Conservation (phyloP, 2,797 vertebrate genomes). For the Pteropus rufus region DNA sequence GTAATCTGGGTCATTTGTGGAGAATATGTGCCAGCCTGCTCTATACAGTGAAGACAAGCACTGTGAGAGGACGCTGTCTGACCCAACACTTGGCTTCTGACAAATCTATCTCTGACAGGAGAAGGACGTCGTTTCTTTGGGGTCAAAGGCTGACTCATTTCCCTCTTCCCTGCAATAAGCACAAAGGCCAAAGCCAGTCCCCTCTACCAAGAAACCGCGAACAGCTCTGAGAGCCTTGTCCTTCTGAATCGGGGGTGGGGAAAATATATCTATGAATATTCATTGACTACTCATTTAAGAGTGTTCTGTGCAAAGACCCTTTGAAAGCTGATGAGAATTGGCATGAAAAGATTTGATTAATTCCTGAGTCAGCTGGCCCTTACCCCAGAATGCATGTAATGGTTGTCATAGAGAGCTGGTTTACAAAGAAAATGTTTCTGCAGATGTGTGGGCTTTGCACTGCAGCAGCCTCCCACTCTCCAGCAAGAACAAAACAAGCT, state of each 20-base stretch:
- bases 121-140: not conserved
- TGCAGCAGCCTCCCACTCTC: not conserved
- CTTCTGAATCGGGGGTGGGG: not conserved
- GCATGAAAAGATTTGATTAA: conserved; percentile 65
- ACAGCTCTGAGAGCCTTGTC: not conserved
- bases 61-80: not conserved
- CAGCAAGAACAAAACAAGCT: not conserved
- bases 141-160: not conserved
- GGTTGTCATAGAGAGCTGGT: conserved; percentile 57
- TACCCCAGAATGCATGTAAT: conserved; percentile 3
- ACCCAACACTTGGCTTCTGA: not conserved
- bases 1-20: not conserved
- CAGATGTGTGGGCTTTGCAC: conserved; percentile 46
- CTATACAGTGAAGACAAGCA: not conserved
- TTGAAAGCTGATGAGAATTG: conserved; percentile 45
- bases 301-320: conserved; percentile 43
- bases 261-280: conserved; percentile 46
- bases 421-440: conserved; percentile 19
- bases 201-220: not conserved
- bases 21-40: not conserved
- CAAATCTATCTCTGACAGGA: not conserved
- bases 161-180: not conserved
- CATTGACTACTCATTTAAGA: conserved; percentile 3
- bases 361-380: conserved; percentile 59
- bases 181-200: not conserved